phyloP scores from a whole-genome alignment of 2,113 vertebrate species.

The Nerophis ophidion region DNA sequence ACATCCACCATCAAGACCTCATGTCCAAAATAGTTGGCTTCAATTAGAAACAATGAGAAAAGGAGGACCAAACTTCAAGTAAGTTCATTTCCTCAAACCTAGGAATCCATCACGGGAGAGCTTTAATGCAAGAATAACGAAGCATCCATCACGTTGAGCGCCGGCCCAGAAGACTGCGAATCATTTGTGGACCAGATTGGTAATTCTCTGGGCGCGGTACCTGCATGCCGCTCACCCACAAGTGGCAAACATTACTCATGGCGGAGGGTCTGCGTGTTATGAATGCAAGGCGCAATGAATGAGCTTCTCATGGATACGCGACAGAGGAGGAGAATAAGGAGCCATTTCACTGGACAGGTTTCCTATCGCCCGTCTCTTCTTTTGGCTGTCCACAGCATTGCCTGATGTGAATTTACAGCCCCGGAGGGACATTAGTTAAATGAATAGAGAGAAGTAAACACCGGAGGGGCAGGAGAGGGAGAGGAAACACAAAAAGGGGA shows the following conservation, averaged over 20 bases:
- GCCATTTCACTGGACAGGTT: conserved; percentile 40
- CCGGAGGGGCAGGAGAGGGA: conserved; percentile 13
- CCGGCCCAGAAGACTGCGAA: conserved; percentile 32
- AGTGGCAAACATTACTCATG: conserved; percentile 15
- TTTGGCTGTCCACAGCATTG: conserved; percentile 36
- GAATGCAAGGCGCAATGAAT: conserved; percentile 29
- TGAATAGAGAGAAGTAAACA: conserved; percentile 49
- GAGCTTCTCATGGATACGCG: conserved; percentile 36
- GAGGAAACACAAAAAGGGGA: conserved; percentile 2
- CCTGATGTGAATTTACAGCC: conserved; percentile 49
- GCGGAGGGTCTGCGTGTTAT: conserved; percentile 23
- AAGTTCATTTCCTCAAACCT: conserved; percentile 28
- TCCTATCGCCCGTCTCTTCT: conserved; percentile 46
- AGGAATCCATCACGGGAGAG: conserved; percentile 64
- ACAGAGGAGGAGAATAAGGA: conserved; percentile 30
- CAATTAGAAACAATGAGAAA: background rate
- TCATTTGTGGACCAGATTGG: conserved; percentile 23
- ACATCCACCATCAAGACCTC: background rate
- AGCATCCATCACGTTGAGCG: conserved; percentile 58
- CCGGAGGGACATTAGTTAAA: conserved; percentile 52
- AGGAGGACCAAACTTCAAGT: background rate
- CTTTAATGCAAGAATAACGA: conserved; percentile 68
- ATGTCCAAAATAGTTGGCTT: conserved; percentile 15
- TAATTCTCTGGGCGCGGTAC: conserved; percentile 19
- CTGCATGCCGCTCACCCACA: conserved; percentile 8